Conservation (phyloP, 2,113 vertebrate species). For the Saccopteryx bilineata region DNA sequence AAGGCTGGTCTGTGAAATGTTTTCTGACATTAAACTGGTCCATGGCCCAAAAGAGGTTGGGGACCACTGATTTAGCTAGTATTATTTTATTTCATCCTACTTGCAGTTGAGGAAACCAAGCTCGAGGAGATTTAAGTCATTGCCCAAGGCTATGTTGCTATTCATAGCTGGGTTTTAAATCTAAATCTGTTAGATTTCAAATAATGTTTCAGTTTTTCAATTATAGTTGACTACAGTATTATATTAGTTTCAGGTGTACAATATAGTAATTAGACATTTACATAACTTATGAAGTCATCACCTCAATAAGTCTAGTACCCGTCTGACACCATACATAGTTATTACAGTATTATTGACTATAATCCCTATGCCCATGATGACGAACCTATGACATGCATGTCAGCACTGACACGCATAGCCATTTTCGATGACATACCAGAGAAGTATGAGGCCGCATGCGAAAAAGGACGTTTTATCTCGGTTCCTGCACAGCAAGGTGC, state of each 20-base stretch:
- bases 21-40: too few species aligned
- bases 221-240: not conserved
- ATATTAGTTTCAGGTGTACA: not conserved
- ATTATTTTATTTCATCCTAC: not conserved
- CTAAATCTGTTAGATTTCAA: not conserved
- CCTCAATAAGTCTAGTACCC: not conserved
- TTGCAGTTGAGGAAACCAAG: conserved; percentile 27
- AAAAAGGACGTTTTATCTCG: too few species aligned
- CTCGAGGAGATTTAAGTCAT: not conserved
- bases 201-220: not conserved
- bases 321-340: not conserved
- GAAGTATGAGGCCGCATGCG: too few species aligned
- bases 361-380: not conserved
- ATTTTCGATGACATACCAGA: too few species aligned
- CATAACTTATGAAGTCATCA: not conserved
- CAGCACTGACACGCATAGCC: too few species aligned
- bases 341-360: not conserved
- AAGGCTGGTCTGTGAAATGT: too few species aligned
- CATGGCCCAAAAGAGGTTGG: too few species aligned
- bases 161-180: conserved; percentile 44
- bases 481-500: too few species aligned
- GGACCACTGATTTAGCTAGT: not conserved
- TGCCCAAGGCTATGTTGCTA: not conserved
- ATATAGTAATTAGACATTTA: not conserved
- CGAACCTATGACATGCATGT: too few species aligned